Base-by-base conservation (phyloP, 2,888 invertebrate genomes). In the Ashinkailepas kermadecensis region DNA sequence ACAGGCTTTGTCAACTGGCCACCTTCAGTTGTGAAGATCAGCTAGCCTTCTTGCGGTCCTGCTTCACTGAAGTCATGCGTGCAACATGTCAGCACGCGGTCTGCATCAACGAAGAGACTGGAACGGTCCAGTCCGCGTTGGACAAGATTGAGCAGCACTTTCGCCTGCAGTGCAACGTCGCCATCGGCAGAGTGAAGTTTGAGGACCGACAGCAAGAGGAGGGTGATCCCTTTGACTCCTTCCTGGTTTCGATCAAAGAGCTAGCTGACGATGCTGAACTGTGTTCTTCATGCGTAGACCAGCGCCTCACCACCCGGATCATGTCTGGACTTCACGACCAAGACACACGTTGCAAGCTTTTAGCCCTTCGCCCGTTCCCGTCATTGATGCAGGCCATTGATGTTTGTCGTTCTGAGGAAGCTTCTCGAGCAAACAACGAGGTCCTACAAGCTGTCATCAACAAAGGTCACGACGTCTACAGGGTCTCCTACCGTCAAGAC, bases 201-300 rank as follows among this genome's bases (percentile, higher is more conserved):
- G 58, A 58, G 15, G 62, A 64, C n/a, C 21, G 10, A n/a, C 21
- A 21, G n/a, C 64, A 64, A 21, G 64, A 64, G 21, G 21, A n/a
- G 1, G 6, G 64, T 21, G 64, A 58, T 11, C 15, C 7, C 21
- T 21, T 64, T 21, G 21, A 64, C n/a, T 64, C 64, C n/a, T 64
- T 64, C n/a, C 21, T 64, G 64, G n/a, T 64, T 7, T 64, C 21
- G 18, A 18, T 9, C 9, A n/a, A 58, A 58, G n/a, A 64, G n/a
- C n/a, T 64, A 64, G 64, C 64, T 64, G 64, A 21, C 21, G 64
- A 64, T 64, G 64, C 64, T 64, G 64, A 64, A 64, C 64, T 64
- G n/a, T 64, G 64, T n/a, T n/a, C 64, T n/a, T 21, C 18, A 10
- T 18, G 58, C 23, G n/a, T 25, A 12, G 23, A 62, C 23, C 13